phyloP scores from a whole-genome alignment of 2,888 invertebrate species.

The Drosophila falleni region DNA sequence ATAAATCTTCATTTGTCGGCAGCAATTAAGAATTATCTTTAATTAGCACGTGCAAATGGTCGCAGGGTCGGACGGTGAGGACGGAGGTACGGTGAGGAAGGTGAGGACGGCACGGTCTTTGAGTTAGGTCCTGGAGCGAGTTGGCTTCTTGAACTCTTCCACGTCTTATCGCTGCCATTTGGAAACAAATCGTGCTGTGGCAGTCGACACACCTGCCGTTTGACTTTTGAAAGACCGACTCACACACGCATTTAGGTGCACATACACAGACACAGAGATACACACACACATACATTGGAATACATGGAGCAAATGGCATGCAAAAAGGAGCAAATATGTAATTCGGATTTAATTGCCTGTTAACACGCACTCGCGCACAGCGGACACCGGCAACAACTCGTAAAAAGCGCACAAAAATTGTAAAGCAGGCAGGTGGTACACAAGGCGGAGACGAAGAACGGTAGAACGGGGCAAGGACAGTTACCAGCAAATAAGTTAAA shows the following conservation, averaged over 20 bases:
- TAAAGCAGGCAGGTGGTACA: slow-evolving; percentile 38
- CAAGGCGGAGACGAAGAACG: neutral
- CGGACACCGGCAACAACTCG: slow-evolving; percentile 73
- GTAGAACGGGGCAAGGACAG: slow-evolving; percentile 21
- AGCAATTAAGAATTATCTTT: slow-evolving; percentile 84
- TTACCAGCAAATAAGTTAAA: slow-evolving; percentile 63
- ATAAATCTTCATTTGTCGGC: slow-evolving; percentile 83
- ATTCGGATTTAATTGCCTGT: slow-evolving; percentile 82
- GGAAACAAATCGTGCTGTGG: slow-evolving; percentile 66
- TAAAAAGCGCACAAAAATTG: slow-evolving; percentile 65
- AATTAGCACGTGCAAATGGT: slow-evolving; percentile 82
- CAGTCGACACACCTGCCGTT: slow-evolving; percentile 73
- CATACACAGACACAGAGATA: neutral
- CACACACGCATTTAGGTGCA: slow-evolving; percentile 19
- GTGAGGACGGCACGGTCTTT: no score
- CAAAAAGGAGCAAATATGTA: slow-evolving; percentile 77
- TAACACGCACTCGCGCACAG: slow-evolving; percentile 82
- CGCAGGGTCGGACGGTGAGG: slow-evolving; percentile 14
- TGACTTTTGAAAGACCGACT: slow-evolving; percentile 56
- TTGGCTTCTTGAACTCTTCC: slow-evolving; percentile 68
- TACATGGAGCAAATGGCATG: slow-evolving; percentile 51
- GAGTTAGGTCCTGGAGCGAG: slow-evolving; percentile 25
- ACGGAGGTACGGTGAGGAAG: neutral
- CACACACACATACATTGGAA: neutral
- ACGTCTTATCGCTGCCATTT: slow-evolving; percentile 63